Percentiles rank a stretch among this genome's conserved stretches.
Evolutionary conservation across 64 coral and sea anemone species (phyloP).

Genomic region (Pachyseris speciosa): DNA sequence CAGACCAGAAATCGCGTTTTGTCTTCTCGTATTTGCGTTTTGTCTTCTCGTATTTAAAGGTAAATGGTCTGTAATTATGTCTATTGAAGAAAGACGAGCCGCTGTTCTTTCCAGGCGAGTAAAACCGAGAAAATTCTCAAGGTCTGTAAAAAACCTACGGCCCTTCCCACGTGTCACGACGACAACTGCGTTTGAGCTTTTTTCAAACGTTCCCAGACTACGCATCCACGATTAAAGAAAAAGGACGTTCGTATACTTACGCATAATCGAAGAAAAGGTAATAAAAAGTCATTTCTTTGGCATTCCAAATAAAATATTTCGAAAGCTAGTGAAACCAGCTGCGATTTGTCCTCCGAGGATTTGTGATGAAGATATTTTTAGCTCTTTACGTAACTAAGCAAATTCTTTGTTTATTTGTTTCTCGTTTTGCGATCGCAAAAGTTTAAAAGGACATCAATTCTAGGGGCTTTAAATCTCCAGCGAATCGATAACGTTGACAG

Average conservation of each 20-base stretch:
- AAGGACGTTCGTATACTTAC: background rate
- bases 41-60: background rate
- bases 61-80: background rate
- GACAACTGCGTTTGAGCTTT: background rate
- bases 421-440: background rate
- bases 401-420: background rate
- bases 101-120: background rate
- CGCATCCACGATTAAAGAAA: background rate
- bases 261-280: background rate
- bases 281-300: background rate
- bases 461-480: background rate
- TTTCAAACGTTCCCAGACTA: background rate
- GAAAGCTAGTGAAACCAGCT: background rate
- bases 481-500: background rate
- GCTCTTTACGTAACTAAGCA: background rate
- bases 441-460: background rate
- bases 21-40: background rate
- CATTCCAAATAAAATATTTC: background rate
- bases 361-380: constrained; percentile 11
- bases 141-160: background rate
- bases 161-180: background rate
- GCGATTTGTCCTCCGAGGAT: background rate
- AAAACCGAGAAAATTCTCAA: background rate
- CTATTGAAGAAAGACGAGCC: background rate
- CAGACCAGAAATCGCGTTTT: background rate